Base-by-base conservation (phyloP, 2,113 vertebrate species). In the Prinia subflava region DNA sequence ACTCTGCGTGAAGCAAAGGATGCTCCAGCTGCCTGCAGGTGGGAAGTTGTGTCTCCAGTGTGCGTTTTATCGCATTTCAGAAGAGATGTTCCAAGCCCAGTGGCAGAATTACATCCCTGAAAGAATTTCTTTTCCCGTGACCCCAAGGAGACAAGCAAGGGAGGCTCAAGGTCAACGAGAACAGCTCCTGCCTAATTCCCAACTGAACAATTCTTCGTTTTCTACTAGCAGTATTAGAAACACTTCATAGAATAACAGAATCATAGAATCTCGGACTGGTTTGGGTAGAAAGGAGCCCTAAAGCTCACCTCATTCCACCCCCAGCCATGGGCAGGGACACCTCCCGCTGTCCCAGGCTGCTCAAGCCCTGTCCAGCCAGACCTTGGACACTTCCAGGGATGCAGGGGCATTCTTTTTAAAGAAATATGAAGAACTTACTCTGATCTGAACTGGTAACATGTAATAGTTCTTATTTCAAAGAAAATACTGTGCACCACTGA, bases 251-350 rank as follows among this genome's bases (percentile, higher is more conserved):
- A 27, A 11, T 23, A 37, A 28, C 15, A 46, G 46, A 52, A 60
- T 19, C 18, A 19, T 6, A 44, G 7, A 68, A 8, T 8, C 27
- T 17, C 9, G 0, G 14, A 6, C 4, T 52, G 17, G 2, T 33
- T 22, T 10, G 33, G 14, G 22, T 37, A 44, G 33, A 60, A 86
- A 52, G 18, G 22, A 7, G 27, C 44, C 14, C 12, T 22, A 52
- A 68, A 16, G 9, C 3, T 50, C n/a, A 27, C 14, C 52, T 25
- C 11, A 1, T 27, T 13, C 17, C 17, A 49, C 17, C 9, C 22
- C 17, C 8, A 8, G 10, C 31, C 71, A 35, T 6, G 52, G 31
- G 30, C 31, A 67, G 33, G 3, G 13, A 21, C 62, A 50, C 35
- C 3, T 42, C 2, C 16, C 35, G 2, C 42, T 27, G 0, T 2